phyloP scores from a whole-genome alignment of 1,140 invertebrate genomes.

The Bombus pyrosoma region DNA sequence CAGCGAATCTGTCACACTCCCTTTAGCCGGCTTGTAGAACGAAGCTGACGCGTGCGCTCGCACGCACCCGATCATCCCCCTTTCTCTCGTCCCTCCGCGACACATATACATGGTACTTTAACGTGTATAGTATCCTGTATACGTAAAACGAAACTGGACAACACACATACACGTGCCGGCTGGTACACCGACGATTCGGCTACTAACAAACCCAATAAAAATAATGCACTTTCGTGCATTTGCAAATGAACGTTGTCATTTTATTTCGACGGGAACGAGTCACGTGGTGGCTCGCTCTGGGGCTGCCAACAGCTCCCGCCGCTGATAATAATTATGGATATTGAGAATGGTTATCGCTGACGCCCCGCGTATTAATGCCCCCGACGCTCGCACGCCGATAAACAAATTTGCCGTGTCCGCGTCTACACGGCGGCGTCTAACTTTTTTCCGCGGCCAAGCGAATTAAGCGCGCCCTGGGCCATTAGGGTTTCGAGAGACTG shows the following conservation, averaged over 20 bases:
- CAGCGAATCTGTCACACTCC: conserved; percentile 58
- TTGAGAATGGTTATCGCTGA: conserved; percentile 77
- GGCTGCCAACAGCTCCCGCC: conserved; percentile 64
- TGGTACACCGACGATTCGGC: conserved; percentile 53
- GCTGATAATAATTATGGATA: conserved; percentile 78
- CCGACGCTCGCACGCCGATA: conserved; percentile 59
- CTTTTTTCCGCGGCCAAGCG: conserved; percentile 12
- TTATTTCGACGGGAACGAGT: conserved; percentile 71
- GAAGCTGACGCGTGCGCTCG: conserved; percentile 38
- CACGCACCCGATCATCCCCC: conserved; percentile 31
- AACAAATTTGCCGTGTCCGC: conserved; percentile 69
- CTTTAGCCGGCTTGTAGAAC: conserved; percentile 55
- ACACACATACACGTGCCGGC: neutral
- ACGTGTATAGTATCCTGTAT: neutral
- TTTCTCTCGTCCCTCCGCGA: neutral
- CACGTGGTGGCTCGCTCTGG: conserved; percentile 53
- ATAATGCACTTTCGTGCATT: conserved; percentile 75
- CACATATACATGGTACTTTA: neutral
- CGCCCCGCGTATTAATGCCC: conserved; percentile 72
- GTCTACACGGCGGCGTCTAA: conserved; percentile 24
- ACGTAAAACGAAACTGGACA: neutral
- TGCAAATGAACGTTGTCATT: conserved; percentile 78
- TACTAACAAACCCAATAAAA: conserved; percentile 77
- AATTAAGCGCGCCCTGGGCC: neutral
- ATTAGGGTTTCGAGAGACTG: conserved; percentile 2